Conservation (phyloP, 1,140 invertebrate genomes). For the Cheumatopsyche charites region DNA sequence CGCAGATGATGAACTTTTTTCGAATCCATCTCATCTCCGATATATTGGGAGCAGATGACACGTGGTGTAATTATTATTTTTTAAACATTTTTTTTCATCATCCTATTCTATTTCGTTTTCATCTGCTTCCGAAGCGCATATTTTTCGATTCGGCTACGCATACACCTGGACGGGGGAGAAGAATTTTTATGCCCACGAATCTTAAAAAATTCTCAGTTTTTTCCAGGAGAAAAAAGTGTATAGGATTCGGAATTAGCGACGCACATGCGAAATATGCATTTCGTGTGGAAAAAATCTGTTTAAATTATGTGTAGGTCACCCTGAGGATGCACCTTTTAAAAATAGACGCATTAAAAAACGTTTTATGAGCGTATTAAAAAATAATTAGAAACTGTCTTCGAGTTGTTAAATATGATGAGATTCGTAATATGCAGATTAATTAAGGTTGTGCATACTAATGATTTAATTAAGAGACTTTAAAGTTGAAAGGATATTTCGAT, state of each 20-base stretch:
- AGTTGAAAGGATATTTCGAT: no score
- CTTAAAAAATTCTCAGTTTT: conserved; percentile 28
- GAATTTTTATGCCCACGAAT: conserved; percentile 10
- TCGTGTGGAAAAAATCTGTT: no score
- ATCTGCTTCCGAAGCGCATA: conserved; percentile 2
- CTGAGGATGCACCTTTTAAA: no score
- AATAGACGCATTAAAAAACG: no score
- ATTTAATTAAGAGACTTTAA: no score
- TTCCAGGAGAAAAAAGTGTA: neutral
- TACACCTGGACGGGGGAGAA: conserved; percentile 30
- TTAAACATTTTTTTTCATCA: conserved; percentile 29
- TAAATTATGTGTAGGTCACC: no score
- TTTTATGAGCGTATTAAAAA: no score
- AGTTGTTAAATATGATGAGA: no score
- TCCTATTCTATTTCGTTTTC: conserved; percentile 15
- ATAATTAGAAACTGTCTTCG: no score
- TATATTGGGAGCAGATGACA: conserved; percentile 43
- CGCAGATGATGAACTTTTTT: conserved; percentile 43
- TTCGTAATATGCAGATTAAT: no score
- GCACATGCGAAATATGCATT: no score
- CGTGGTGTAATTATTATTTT: neutral
- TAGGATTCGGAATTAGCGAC: neutral
- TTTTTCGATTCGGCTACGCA: neutral
- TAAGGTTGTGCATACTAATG: no score
- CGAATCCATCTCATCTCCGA: conserved; percentile 20